Evolutionary conservation across 2,113 vertebrate genomes (phyloP), one percentile per base, ranked within the genome.

Genomic region (Cnemophilus loriae): DNA sequence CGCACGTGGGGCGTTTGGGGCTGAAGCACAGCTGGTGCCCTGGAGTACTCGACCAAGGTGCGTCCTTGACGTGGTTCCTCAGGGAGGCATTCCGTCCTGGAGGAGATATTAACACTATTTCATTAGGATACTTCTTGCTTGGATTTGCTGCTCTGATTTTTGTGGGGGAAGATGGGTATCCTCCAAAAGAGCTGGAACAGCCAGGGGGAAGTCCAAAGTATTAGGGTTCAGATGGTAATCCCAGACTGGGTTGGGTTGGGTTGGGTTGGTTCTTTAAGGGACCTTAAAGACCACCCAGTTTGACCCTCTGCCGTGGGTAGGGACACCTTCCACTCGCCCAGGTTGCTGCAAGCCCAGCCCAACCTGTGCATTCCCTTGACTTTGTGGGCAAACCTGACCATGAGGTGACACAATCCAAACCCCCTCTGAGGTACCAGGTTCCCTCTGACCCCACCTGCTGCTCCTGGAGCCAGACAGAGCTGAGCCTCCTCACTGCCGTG

Each of bases 401-500:
- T 2, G 13, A 63, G 30, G 35, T 56, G 74, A 47, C 1, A 2
- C 8, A 20, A 11, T 6, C 21, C 87, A 52, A 53, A 70, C 5
- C 17, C 24, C 3, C 17, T 13, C 7, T 3, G 35, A 53, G 32
- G 33, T 2, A 7, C 11, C 6, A 3, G 8, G 1, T 8, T 82
- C 37, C 46, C 84, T 55, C 42, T 65, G 53, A 5, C 35, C 39
- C 46, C 20, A 15, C 39, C 21, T 7, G 9, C 30, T 33, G 39
- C 23, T 27, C 33, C 44, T 15, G 68, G n/a, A 85, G 44, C 39
- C 50, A 41, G 53, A 3, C 0, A 6, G 68, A 44, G n/a, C 59
- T 16, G 41, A 49, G 41, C 64, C 61, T 7, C 77, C 55, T 56
- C 50, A 55, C 6, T 18, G 28, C 15, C 0, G 0, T 6, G 49